Evolutionary conservation across 2,888 invertebrate species (phyloP).

Genomic region (Limulus polyphemus): DNA sequence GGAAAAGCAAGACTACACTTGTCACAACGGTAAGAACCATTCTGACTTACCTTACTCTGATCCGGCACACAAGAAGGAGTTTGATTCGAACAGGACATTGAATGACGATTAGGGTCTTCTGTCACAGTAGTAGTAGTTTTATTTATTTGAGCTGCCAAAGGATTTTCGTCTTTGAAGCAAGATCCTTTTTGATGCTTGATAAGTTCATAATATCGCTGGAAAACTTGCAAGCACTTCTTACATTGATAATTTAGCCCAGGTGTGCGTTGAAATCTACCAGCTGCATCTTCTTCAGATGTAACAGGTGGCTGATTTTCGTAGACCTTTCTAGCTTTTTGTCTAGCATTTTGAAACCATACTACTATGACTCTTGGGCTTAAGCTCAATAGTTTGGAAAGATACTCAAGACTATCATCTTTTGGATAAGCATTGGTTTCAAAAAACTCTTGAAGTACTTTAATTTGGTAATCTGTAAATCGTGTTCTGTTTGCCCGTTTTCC

Average conservation of each 20-base stretch:
- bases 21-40: constrained; percentile 79
- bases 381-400: constrained; percentile 83
- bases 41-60: constrained; percentile 2
- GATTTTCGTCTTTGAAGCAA: constrained; percentile 90
- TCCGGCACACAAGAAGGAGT: no score
- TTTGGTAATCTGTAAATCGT: constrained; percentile 98
- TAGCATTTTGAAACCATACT: constrained; percentile 99
- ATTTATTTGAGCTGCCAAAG: constrained; percentile 36
- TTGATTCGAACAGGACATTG: no score
- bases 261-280: constrained; percentile 70
- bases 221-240: constrained; percentile 93
- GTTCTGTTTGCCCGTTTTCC: constrained; percentile 97
- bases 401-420: constrained; percentile 97
- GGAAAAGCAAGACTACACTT: constrained; percentile 87
- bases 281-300: constrained; percentile 48
- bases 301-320: constrained; percentile 96
- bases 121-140: no score
- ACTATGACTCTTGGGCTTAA: constrained; percentile 96
- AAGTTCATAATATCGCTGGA: constrained; percentile 95
- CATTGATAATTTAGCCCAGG: constrained; percentile 96
- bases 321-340: constrained; percentile 95
- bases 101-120: no score
- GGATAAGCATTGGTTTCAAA: constrained; percentile 99
- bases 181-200: constrained; percentile 97
- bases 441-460: constrained; percentile 96